These are phyloP conservation scores for Campylomormyrus numenius DNA, from an alignment of 2,113 vertebrate species.

Conservation along the genomic window DNA sequence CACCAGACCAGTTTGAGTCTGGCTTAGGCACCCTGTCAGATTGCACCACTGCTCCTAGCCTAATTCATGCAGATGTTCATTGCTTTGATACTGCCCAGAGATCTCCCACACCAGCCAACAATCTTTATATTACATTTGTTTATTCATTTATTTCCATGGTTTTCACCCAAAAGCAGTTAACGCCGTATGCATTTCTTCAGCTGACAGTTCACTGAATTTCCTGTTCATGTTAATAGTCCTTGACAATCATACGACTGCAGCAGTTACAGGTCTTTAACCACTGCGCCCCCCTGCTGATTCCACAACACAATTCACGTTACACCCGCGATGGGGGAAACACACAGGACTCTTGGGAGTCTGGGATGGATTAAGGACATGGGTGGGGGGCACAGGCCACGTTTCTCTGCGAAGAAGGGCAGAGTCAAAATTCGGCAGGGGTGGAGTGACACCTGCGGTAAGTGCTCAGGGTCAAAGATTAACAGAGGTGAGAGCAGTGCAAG, in stretches of 20 bases:
- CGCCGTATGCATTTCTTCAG: not conserved
- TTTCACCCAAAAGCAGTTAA: not conserved
- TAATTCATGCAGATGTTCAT: not conserved
- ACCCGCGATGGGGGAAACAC: not conserved
- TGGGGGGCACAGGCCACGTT: not conserved
- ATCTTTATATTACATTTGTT: not conserved
- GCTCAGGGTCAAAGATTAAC: not conserved
- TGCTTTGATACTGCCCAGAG: not conserved
- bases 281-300: not conserved
- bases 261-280: not conserved
- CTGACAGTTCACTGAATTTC: not conserved
- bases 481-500: not conserved
- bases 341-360: not conserved
- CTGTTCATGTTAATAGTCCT: not conserved
- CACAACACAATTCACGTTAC: not conserved
- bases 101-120: not conserved
- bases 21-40: not conserved
- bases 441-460: not conserved
- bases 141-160: not conserved
- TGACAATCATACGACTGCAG: not conserved
- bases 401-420: not conserved
- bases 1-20: slow-evolving; percentile 34
- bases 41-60: not conserved
- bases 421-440: not conserved
- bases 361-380: not conserved